A percentile compares a stretch with the other conserved stretches of the same genome.
These are phyloP conservation scores for Amblyteles armatorius DNA, from an alignment of 2,888 invertebrate species.

Conservation along the genomic window DNA sequence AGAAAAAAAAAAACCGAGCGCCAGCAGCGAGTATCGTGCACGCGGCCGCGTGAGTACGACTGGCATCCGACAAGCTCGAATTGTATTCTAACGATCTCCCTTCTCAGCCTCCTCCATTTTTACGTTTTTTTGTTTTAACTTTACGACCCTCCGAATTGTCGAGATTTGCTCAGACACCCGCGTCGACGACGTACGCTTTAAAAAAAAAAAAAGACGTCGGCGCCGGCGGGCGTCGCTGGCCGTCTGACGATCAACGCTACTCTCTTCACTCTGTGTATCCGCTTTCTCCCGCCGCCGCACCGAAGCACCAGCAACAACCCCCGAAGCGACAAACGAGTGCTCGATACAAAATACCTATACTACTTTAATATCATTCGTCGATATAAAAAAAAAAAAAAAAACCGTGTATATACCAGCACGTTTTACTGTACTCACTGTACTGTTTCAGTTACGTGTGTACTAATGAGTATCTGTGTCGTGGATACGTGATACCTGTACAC, in stretches of 20 bases:
- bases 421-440: neutral
- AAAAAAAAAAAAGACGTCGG: conserved; percentile 77
- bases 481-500: neutral
- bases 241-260: conserved; percentile 39
- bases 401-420: conserved; percentile 58
- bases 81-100: conserved; percentile 25
- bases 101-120: conserved; percentile 4
- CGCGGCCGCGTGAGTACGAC: neutral
- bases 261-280: conserved; percentile 55
- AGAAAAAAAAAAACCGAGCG: neutral
- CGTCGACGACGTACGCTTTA: conserved; percentile 75
- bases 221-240: conserved; percentile 81
- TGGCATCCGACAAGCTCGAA: conserved; percentile 15
- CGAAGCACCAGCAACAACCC: conserved; percentile 62
- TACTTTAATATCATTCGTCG: conserved; percentile 82
- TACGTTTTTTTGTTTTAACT: conserved; percentile 57
- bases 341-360: conserved; percentile 81
- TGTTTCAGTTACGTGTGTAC: neutral
- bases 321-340: conserved; percentile 80
- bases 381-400: conserved; percentile 82
- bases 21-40: conserved; percentile 13
- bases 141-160: conserved; percentile 80
- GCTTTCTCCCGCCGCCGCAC: conserved; percentile 69
- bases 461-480: neutral
- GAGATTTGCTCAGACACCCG: conserved; percentile 79